Conservation (phyloP, 2,113 vertebrate genomes). For the Boulengeromyrus knoepffleri region DNA sequence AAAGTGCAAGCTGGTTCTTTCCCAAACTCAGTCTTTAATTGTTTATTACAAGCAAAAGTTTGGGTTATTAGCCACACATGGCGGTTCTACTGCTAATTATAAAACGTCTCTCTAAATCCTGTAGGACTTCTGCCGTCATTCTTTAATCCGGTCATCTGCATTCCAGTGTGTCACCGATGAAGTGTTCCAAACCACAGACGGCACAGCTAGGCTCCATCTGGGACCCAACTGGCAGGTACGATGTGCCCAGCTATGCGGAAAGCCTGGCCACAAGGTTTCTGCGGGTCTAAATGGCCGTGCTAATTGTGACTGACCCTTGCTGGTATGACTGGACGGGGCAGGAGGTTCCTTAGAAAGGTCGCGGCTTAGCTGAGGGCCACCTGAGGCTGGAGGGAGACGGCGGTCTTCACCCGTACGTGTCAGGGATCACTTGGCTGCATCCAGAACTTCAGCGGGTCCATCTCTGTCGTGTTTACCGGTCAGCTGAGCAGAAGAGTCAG, state of each 20-base stretch:
- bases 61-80: neutral
- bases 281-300: neutral
- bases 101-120: neutral
- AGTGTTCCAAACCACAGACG: neutral
- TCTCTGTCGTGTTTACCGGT: constrained; percentile 29
- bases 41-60: neutral
- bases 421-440: neutral
- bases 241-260: neutral
- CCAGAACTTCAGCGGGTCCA: neutral
- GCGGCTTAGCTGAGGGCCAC: neutral
- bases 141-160: neutral
- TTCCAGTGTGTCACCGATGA: constrained; percentile 2
- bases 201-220: neutral
- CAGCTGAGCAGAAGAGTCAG: constrained; percentile 17
- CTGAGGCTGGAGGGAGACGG: neutral
- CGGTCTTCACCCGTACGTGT: neutral
- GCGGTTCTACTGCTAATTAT: neutral
- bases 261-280: neutral
- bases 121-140: neutral
- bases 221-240: neutral
- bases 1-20: neutral
- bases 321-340: neutral
- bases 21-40: neutral
- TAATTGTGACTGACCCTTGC: neutral
- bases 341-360: neutral